phyloP scores from a whole-genome alignment of 1,140 invertebrate species.

The Diuraphis noxia region DNA sequence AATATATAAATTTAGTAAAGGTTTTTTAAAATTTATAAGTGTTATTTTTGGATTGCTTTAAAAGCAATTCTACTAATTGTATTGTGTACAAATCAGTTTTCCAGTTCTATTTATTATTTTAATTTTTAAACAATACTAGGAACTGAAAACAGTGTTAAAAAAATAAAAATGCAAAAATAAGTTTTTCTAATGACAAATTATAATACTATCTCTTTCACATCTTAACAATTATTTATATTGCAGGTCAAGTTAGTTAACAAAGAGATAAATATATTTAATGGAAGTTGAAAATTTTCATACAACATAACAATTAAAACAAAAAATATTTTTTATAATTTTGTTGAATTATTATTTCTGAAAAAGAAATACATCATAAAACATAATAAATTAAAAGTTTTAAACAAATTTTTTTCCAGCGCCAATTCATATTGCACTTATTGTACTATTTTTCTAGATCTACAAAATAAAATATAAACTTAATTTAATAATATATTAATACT shows the following conservation, averaged over 20 bases:
- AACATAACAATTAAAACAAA: slow-evolving; percentile 22
- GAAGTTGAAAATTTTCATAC: neutral
- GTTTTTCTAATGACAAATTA: slow-evolving; percentile 12
- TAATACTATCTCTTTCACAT: slow-evolving; percentile 46
- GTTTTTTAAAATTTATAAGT: too few relatives aligned
- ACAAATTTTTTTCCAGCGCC: slow-evolving; percentile 19
- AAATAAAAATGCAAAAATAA: neutral
- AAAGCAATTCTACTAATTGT: neutral
- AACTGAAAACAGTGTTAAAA: neutral
- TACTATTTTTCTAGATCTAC: slow-evolving; percentile 26
- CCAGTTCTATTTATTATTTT: neutral
- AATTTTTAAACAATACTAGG: neutral
- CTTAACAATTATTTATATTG: slow-evolving; percentile 50
- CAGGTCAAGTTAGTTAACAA: slow-evolving; percentile 38
- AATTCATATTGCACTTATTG: slow-evolving; percentile 52
- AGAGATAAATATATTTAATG: slow-evolving; percentile 13
- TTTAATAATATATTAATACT: slow-evolving; percentile 25
- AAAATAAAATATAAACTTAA: slow-evolving; percentile 47
- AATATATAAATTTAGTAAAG: too few relatives aligned
- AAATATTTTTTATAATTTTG: neutral
- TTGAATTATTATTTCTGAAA: neutral
- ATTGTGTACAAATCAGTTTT: neutral
- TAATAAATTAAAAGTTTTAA: slow-evolving; percentile 25
- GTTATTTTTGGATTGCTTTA: neutral
- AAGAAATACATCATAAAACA: neutral